Conservation (phyloP, 1,140 invertebrate species). For the Choristoneura fumiferana region DNA sequence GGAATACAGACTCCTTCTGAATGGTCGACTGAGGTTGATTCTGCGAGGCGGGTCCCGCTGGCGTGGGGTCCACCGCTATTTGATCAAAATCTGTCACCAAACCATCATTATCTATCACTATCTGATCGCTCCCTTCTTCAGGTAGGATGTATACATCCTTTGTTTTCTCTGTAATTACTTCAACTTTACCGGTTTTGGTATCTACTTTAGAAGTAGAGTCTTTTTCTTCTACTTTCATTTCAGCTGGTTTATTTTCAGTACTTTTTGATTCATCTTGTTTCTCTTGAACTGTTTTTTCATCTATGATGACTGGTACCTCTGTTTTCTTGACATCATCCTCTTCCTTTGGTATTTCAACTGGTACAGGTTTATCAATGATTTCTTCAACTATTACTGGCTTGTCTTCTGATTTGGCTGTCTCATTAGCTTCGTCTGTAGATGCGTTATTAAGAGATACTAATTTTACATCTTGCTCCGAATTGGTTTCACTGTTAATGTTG, state of each 20-base stretch:
- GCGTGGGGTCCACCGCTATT: conserved; percentile 66
- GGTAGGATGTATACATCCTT: conserved; percentile 44
- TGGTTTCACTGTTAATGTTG: conserved; percentile 53
- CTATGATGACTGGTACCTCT: conserved; percentile 27
- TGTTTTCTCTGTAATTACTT: conserved; percentile 48
- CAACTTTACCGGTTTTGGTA: conserved; percentile 49
- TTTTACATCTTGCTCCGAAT: conserved; percentile 58
- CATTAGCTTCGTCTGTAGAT: conserved; percentile 47
- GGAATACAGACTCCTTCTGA: conserved; percentile 96
- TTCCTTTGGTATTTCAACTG: conserved; percentile 49
- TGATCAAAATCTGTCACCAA: conserved; percentile 73
- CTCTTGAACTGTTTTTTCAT: conserved; percentile 41
- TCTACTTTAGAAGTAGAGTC: conserved; percentile 45
- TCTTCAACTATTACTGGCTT: conserved; percentile 24
- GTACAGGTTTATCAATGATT: conserved; percentile 31
- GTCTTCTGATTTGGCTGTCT: conserved; percentile 46
- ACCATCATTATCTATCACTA: conserved; percentile 67
- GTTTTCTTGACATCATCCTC: conserved; percentile 51
- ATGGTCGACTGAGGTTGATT: conserved; percentile 73
- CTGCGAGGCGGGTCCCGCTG: conserved; percentile 43
- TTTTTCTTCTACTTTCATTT: conserved; percentile 45
- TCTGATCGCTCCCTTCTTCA: conserved; percentile 63
- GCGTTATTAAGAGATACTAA: conserved; percentile 51
- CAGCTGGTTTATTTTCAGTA: conserved; percentile 41
- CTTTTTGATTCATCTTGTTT: conserved; percentile 33